Conservation (phyloP, 2,888 invertebrate species). For the Orgyia antiqua region DNA sequence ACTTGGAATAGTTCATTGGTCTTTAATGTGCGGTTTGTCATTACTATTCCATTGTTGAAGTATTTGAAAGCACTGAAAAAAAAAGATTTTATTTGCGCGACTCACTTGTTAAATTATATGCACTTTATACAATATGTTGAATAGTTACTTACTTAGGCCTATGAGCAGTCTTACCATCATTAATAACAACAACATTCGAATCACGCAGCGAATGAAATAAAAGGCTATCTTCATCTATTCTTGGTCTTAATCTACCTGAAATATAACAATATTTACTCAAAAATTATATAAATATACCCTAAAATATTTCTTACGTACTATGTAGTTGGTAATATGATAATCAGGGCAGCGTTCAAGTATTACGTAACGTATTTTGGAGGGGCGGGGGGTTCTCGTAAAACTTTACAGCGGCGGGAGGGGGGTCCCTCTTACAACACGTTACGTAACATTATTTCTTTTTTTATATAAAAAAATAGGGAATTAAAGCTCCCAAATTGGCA, state of each 20-base stretch:
- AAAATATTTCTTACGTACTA: too few species aligned
- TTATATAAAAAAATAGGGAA: too few species aligned
- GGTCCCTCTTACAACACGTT: too few species aligned
- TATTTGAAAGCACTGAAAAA: slow-evolving; percentile 88
- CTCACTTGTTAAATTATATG: background rate
- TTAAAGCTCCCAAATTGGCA: too few species aligned
- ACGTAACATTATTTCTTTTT: too few species aligned
- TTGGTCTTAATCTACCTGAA: slow-evolving; percentile 45
- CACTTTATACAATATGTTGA: background rate
- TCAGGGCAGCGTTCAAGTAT: too few species aligned
- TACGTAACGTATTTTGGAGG: too few species aligned
- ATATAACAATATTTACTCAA: slow-evolving; percentile 11
- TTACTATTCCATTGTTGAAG: slow-evolving; percentile 95
- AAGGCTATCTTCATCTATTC: slow-evolving; percentile 82
- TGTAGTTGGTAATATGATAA: too few species aligned
- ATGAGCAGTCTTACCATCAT: slow-evolving; percentile 93
- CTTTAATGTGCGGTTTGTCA: slow-evolving; percentile 90
- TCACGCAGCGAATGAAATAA: slow-evolving; percentile 95
- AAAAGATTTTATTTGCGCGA: background rate
- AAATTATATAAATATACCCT: too few species aligned
- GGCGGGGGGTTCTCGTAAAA: too few species aligned
- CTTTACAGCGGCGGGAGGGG: too few species aligned
- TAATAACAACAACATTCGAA: slow-evolving; percentile 94
- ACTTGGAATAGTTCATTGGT: slow-evolving; percentile 96
- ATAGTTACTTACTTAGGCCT: slow-evolving; percentile 87